Conservation (phyloP, 2,113 vertebrate species). For the Eretmodus cyanostictus region DNA sequence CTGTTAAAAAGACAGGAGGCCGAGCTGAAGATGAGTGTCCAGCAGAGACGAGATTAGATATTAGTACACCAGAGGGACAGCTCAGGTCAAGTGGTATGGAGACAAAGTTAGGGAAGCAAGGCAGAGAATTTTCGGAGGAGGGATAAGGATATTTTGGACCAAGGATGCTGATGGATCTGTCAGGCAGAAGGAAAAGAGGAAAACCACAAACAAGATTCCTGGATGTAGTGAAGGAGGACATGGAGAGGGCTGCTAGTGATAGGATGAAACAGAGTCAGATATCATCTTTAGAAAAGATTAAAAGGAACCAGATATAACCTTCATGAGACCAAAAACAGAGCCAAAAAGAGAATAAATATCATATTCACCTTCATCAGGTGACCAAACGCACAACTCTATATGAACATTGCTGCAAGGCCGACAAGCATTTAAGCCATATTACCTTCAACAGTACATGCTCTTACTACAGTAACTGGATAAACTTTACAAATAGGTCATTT, state of each 20-base stretch:
- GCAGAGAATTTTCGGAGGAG: rapidly evolving
- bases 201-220: background rate
- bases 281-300: rapidly evolving
- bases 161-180: background rate
- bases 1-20: background rate
- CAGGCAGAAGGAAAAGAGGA: rapidly evolving
- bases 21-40: background rate
- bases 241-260: background rate
- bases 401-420: background rate
- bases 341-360: background rate
- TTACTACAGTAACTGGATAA: background rate
- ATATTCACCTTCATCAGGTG: background rate
- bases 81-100: background rate
- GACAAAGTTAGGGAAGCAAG: background rate
- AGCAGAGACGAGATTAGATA: background rate
- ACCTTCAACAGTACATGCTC: background rate
- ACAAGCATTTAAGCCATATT: background rate
- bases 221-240: background rate
- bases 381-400: background rate
- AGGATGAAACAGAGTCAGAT: background rate
- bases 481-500: background rate
- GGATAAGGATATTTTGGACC: rapidly evolving
- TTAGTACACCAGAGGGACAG: background rate
- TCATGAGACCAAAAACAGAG: background rate
- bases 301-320: background rate